These are phyloP conservation scores for Lycophotia porphyrea DNA, from an alignment of 2,888 invertebrate genomes.

Conservation along the genomic window DNA sequence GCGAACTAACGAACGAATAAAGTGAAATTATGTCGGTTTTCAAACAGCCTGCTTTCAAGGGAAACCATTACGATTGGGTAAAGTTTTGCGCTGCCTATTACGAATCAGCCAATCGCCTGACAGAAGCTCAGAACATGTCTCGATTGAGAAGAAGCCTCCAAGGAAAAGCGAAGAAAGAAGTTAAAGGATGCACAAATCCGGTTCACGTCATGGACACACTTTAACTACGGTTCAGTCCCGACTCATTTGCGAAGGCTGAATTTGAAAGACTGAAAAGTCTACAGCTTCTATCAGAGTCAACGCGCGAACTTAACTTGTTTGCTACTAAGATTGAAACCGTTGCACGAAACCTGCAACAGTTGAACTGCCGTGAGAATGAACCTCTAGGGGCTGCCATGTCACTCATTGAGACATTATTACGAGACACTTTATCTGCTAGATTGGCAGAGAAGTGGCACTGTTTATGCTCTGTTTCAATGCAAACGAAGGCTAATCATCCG, in stretches of 20 bases:
- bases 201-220: not conserved
- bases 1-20: not conserved
- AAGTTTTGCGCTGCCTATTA: not conserved
- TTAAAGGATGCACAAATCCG: not conserved
- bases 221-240: not conserved
- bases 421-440: accelerated
- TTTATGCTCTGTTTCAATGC: accelerated
- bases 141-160: conserved; percentile 1
- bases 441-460: not conserved
- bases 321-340: not conserved
- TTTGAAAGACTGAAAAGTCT: too few relatives aligned
- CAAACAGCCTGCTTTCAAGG: not conserved
- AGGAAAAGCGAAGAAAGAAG: not conserved
- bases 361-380: not conserved
- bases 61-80: not conserved
- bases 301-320: not conserved
- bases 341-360: not conserved
- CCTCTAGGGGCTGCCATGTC: not conserved
- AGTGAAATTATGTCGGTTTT: not conserved
- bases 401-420: not conserved
- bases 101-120: not conserved
- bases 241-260: not conserved
- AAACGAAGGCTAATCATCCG: accelerated
- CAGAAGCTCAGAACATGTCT: not conserved
- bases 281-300: not conserved